Evolutionary conservation across 2,113 vertebrate species (phyloP).

Genomic region (Nerophis ophidion): DNA sequence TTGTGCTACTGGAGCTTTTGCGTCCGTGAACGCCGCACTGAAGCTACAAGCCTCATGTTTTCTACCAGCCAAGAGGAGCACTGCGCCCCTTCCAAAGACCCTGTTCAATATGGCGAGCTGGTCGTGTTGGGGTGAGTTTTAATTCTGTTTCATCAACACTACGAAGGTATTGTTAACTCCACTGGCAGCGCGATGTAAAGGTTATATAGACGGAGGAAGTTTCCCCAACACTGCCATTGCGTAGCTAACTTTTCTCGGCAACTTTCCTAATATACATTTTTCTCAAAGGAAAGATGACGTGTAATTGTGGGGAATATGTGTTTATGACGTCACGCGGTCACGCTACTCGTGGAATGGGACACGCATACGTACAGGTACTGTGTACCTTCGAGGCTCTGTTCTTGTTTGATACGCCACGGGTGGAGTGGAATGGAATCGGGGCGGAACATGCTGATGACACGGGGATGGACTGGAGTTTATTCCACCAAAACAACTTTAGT

Average conservation of each 20-base stretch:
- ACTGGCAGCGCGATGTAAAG: too few relatives aligned
- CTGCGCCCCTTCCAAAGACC: constrained; percentile 88
- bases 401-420: neutral
- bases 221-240: constrained; percentile 16
- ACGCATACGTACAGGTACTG: constrained; percentile 34
- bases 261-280: constrained; percentile 1
- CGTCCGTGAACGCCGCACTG: constrained; percentile 42
- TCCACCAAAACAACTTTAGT: neutral
- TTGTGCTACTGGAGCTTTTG: constrained; percentile 28
- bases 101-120: constrained; percentile 91
- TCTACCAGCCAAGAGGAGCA: constrained; percentile 86
- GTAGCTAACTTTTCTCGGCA: constrained; percentile 11
- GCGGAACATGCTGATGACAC: too few relatives aligned
- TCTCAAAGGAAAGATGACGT: neutral
- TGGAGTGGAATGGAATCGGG: neutral
- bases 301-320: neutral
- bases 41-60: constrained; percentile 82
- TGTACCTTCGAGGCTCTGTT: constrained; percentile 20
- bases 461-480: neutral
- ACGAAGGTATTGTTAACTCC: neutral
- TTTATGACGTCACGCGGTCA: constrained; percentile 39
- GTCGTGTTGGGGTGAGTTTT: constrained; percentile 89
- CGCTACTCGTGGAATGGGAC: constrained; percentile 57
- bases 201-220: constrained; percentile 24
- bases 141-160: neutral